Base-by-base conservation (phyloP, 2,888 invertebrate species). In the Leptopilina drosophilae region DNA sequence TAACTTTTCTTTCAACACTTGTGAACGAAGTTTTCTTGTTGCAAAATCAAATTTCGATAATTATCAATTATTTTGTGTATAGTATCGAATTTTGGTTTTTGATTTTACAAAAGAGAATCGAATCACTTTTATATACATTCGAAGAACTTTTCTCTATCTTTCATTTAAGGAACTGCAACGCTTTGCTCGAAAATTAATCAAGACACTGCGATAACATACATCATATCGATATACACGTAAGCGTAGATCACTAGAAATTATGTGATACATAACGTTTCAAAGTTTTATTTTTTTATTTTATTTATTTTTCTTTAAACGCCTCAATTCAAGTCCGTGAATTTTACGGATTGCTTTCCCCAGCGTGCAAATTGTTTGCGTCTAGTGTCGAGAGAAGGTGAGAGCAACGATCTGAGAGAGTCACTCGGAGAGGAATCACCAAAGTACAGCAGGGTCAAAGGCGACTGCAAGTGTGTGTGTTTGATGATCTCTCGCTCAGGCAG, bases 401-500 rank as follows among this genome's bases (percentile, higher is more conserved):
- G 92, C 82, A 94, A 92, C 82, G 94, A 94, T 88, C 93, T 93
- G 87, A 94, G 92, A 87, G 93, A 93, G 87, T 93, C 93, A 88
- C 92, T 91, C 84, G 93, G 93, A 82, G 93, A 93, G 67, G 92
- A 93, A 87, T 92, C 92, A 88, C 92, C 93, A 84, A 92, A 92
- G 90, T 93, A 93, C 88, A 93, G 93, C 88, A 92, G 92, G 85
- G 94, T 94, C 92, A 94, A 90, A 86, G 94, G 94, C 90, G 94
- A 94, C 92, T 94, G 94, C 90, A 94, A 92, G 92, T 95, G 95
- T 91, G 94, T 93, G 92, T 95, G 95, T 92, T 93, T 93, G 90
- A 94, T 95, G 91, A 94, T 94, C 93, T 95, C 94, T 89, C 94
- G 93, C 94, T 94, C 94, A 91, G 94, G 93, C 89, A 93, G 91